Conservation (phyloP, 1,140 invertebrate species). For the Ctenoplectra terminalis region DNA sequence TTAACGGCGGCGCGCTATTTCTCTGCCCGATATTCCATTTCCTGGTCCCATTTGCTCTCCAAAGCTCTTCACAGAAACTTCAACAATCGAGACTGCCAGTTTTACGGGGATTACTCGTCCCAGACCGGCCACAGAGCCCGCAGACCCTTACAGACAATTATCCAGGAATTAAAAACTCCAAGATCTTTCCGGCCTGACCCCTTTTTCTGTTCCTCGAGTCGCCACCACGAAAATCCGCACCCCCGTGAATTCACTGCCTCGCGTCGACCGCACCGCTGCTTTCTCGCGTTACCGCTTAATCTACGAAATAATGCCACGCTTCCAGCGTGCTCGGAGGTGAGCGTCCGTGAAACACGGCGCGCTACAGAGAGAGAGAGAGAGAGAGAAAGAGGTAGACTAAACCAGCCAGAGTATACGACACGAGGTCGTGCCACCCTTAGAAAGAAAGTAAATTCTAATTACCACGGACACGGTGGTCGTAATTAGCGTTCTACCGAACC, state of each 20-base stretch:
- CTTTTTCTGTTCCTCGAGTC: neutral
- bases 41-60: neutral
- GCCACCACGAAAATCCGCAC: constrained; percentile 6
- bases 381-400: neutral
- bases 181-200: neutral
- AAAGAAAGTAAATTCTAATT: constrained; percentile 66
- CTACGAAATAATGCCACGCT: constrained; percentile 18
- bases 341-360: neutral
- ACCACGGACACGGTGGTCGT: constrained; percentile 47
- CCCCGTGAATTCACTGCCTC: neutral
- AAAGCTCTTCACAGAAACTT: neutral
- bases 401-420: neutral
- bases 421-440: neutral
- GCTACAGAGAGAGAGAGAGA: neutral
- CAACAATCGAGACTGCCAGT: constrained; percentile 9
- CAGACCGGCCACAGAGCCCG: neutral
- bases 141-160: constrained; percentile 19
- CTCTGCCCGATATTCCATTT: constrained; percentile 8
- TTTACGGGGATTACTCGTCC: constrained; percentile 5
- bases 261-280: neutral
- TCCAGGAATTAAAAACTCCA: constrained; percentile 27
- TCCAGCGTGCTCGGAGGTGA: neutral
- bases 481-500: constrained; percentile 54
- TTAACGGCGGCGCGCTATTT: neutral
- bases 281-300: constrained; percentile 34